These are phyloP conservation scores for Phylloscopus whistleri DNA, from an alignment of 2,113 vertebrate genomes.

Conservation along the genomic window DNA sequence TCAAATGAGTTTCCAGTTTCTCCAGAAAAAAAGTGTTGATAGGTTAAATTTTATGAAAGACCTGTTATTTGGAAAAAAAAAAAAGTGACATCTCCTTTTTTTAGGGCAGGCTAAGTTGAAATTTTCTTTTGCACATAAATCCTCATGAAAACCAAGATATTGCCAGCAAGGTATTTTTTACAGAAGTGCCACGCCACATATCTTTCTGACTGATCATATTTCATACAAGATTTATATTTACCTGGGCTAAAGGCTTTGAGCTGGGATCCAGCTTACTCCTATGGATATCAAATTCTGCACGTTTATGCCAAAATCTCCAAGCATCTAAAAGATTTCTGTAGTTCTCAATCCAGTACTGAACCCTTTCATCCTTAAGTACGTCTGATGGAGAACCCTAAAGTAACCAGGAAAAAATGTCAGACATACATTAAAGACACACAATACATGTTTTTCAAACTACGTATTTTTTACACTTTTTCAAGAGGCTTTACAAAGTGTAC, in stretches of 20 bases:
- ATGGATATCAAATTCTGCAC: slow-evolving; percentile 98
- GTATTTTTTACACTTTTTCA: background rate
- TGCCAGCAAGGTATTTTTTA: background rate
- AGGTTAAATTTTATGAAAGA: background rate
- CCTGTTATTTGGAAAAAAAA: background rate
- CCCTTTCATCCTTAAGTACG: slow-evolving; percentile 92
- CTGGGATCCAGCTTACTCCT: slow-evolving; percentile 95
- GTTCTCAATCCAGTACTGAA: slow-evolving; percentile 99
- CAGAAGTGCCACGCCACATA: background rate
- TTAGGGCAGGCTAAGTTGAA: background rate
- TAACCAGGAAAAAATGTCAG: background rate
- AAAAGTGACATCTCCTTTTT: background rate
- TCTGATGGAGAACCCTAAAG: slow-evolving; percentile 89
- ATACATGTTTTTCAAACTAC: background rate
- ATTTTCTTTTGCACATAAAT: background rate
- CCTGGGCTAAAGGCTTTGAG: slow-evolving; percentile 98
- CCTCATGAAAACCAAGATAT: background rate
- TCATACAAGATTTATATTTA: slow-evolving; percentile 30
- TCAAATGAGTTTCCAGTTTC: background rate
- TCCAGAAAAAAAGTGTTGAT: background rate
- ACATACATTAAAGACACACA: background rate
- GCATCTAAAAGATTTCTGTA: slow-evolving; percentile 96
- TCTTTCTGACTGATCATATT: background rate
- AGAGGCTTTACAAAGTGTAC: background rate
- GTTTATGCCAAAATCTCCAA: slow-evolving; percentile 99